These are phyloP conservation scores for Chlorodrepanis virens DNA, from an alignment of 2,113 vertebrate genomes.

Conservation along the genomic window DNA sequence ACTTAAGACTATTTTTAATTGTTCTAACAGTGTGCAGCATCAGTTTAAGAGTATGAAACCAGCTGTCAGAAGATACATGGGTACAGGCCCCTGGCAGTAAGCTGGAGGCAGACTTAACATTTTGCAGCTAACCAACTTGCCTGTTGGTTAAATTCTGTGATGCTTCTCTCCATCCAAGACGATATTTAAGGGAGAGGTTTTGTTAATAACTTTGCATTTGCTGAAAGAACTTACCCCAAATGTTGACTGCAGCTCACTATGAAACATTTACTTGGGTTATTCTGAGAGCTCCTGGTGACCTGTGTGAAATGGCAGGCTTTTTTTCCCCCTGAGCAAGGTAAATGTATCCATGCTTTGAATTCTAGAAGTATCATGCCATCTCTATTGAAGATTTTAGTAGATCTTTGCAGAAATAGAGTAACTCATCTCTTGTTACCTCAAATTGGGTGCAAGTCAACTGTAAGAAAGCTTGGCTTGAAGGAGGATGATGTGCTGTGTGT, in stretches of 20 bases:
- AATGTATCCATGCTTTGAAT: background rate
- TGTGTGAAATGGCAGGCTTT: background rate
- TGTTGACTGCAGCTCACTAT: background rate
- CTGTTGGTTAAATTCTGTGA: background rate
- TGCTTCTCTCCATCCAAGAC: background rate
- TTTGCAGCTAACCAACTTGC: background rate
- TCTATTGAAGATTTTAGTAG: background rate
- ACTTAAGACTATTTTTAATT: background rate
- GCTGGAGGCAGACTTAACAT: background rate
- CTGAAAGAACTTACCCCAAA: background rate
- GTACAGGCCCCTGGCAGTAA: accelerated
- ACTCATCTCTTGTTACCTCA: background rate
- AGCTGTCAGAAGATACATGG: background rate
- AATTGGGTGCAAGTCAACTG: background rate
- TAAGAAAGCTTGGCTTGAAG: background rate
- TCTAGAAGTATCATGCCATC: background rate
- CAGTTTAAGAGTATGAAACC: background rate
- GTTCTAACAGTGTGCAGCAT: background rate
- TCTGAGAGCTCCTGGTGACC: background rate
- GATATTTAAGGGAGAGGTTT: background rate
- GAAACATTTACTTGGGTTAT: background rate
- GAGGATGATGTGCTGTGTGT: background rate
- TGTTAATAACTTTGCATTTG: background rate
- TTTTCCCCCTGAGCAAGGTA: background rate
- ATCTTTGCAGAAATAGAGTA: background rate